Conservation (phyloP, 1,140 invertebrate species). For the Bombus ignitus region DNA sequence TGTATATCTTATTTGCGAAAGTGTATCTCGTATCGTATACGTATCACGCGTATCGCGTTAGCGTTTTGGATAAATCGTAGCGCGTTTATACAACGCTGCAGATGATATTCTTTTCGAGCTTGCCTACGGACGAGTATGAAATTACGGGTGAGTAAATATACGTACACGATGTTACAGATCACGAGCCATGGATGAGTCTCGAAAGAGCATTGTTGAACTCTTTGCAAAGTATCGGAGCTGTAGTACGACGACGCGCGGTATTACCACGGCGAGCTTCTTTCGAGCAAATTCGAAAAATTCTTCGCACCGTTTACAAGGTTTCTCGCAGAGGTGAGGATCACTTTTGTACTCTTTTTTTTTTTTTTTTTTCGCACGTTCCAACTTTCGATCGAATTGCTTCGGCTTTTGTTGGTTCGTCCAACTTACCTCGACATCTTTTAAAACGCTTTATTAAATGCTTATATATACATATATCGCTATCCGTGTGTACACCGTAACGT, state of each 20-base stretch:
- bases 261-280: conserved; percentile 71
- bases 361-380: not conserved
- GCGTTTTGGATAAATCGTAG: too few species aligned
- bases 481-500: too few species aligned
- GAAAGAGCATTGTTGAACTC: conserved; percentile 73
- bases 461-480: too few species aligned
- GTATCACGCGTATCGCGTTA: too few species aligned
- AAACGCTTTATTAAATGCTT: too few species aligned
- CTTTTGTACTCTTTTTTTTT: not conserved
- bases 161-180: conserved; percentile 71
- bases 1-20: too few species aligned
- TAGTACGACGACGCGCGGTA: conserved; percentile 78
- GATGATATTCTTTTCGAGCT: too few species aligned
- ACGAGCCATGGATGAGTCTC: conserved; percentile 79
- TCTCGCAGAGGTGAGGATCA: conserved; percentile 76
- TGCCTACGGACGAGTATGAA: too few species aligned
- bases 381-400: not conserved
- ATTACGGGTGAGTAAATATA: not conserved
- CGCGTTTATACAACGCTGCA: too few species aligned
- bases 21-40: too few species aligned
- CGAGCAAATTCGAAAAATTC: conserved; percentile 73
- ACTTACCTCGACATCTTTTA: too few species aligned
- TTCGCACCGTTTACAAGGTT: conserved; percentile 73
- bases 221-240: conserved; percentile 77
- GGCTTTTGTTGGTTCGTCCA: too few species aligned